These are phyloP conservation scores for Lepidochrysops patricia DNA, from an alignment of 2,888 invertebrate genomes.

Conservation along the genomic window DNA sequence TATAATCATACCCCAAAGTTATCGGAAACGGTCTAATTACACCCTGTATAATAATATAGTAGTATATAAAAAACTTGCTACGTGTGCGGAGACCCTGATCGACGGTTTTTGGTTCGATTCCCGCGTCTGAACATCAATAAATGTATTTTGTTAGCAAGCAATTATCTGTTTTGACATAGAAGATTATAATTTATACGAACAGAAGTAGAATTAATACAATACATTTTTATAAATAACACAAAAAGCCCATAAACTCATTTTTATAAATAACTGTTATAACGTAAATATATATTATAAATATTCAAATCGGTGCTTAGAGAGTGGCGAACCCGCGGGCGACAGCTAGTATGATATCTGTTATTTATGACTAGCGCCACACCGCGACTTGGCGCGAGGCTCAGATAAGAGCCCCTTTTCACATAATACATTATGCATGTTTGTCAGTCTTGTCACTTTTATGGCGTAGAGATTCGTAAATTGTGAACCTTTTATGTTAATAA, in stretches of 20 bases:
- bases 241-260: background rate
- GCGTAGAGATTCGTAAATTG: background rate
- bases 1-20: too few species aligned
- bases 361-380: background rate
- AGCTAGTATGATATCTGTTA: background rate
- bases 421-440: slow-evolving; percentile 1
- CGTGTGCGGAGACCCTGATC: too few species aligned
- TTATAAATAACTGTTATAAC: background rate
- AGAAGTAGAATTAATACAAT: too few species aligned
- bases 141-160: too few species aligned
- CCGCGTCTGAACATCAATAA: too few species aligned
- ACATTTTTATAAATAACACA: too few species aligned
- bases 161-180: too few species aligned
- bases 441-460: background rate
- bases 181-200: too few species aligned
- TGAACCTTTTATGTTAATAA: background rate
- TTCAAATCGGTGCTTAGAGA: background rate
- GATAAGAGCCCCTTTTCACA: background rate
- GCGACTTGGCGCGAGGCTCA: background rate
- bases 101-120: too few species aligned
- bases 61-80: too few species aligned
- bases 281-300: background rate
- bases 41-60: too few species aligned
- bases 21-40: too few species aligned
- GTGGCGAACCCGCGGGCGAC: background rate